phyloP scores from a whole-genome alignment of 2,797 vertebrate genomes.

The Acipenser oxyrinchus region DNA sequence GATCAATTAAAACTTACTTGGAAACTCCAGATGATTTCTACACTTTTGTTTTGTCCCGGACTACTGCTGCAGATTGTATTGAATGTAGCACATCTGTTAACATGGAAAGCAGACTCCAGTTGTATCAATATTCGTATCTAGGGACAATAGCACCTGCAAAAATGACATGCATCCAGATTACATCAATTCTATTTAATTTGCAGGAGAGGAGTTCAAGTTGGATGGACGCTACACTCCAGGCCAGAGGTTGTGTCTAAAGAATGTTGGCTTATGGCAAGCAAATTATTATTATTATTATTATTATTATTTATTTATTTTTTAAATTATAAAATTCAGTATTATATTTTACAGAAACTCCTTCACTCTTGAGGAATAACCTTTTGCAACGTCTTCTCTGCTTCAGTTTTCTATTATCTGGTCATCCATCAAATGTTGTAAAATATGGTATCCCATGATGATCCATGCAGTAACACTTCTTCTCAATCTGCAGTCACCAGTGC shows the following conservation, averaged over 20 bases:
- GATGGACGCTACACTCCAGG: conserved; percentile 3
- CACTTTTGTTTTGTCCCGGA: conserved; percentile 3
- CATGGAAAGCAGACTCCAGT: conserved; percentile 25
- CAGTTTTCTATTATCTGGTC: too few relatives aligned
- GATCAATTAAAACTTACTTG: conserved; percentile 24
- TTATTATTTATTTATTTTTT: too few relatives aligned
- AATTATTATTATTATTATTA: too few relatives aligned
- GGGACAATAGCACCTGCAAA: conserved; percentile 10
- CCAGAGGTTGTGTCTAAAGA: background rate
- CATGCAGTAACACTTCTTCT: too few relatives aligned
- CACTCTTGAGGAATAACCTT: too few relatives aligned
- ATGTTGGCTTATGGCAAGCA: too few relatives aligned
- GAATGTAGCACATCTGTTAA: background rate
- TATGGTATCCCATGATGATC: too few relatives aligned
- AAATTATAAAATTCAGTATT: too few relatives aligned
- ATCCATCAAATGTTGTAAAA: too few relatives aligned
- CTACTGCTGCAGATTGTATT: conserved; percentile 17
- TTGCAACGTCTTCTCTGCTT: too few relatives aligned
- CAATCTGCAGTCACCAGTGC: too few relatives aligned
- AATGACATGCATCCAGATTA: background rate
- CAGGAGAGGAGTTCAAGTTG: conserved; percentile 3
- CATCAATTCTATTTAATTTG: conserved; percentile 3
- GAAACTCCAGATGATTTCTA: conserved; percentile 18
- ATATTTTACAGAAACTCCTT: too few relatives aligned
- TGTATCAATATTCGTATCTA: conserved; percentile 10